Base-by-base conservation (phyloP, 2,797 vertebrate genomes). In the Tympanoctomys barrerae region DNA sequence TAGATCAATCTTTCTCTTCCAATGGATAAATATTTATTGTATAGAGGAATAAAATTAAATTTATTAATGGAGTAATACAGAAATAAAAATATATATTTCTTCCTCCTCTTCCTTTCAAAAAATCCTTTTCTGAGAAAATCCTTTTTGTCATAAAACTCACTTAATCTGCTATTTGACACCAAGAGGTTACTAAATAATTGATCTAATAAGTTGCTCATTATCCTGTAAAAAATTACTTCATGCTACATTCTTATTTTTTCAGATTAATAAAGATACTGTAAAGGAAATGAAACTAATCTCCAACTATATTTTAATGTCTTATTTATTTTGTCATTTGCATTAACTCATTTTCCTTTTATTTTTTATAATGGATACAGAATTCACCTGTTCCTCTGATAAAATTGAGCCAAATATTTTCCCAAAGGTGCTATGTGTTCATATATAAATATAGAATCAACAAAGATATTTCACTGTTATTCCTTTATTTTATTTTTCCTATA, bases 81-180 rank as follows among this genome's bases (percentile, higher is more conserved):
- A 94, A 89, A 61, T 87, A 54, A 94, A 94, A 26, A 11, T 42
- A 42, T 46, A 81, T 81, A 79, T 11, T 62, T 83, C 6, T 19
- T 95, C 87, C 62, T 68, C 49, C 61, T 89, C 93, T 95, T 81
- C 2, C 46, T 49, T 42, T 33, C 33, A 68, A 88, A 82, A 94
- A n/a, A 7, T 85, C 59, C 33, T 90, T 95, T 96, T 62, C 54
- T 94, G 49, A 88, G 39, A 64, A 91, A 91, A 87, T 54, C 19
- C 16, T 33, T 88, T 89, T 91, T 26, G 71, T 22, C 61, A 80
- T 73, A 94, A 94, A 92, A 52, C 3, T 91, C 80, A 84, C 0
- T 26, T 26, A 91, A 66, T 88, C 42, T 89, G 64, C 54, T 21
- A 73, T 59, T 96, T 62, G n/a, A 64, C 6, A 73, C 13, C 83